Base-by-base conservation (phyloP, 2,113 vertebrate genomes). In the Hippolais icterina region DNA sequence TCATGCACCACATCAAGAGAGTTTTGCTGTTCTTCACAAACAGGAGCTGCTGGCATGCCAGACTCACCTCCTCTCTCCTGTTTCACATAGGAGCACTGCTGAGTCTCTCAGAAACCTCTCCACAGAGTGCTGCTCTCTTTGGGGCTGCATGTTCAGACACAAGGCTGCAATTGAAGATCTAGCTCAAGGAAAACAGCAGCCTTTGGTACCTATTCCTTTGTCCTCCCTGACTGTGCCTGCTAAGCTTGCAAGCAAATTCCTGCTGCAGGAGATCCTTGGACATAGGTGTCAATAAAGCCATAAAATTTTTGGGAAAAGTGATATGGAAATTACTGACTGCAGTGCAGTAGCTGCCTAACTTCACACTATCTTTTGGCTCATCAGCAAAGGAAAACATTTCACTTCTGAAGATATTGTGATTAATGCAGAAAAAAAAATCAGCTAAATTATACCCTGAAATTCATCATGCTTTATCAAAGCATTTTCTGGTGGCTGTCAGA, bases 81-180 rank as follows among this genome's bases (percentile, higher is more conserved):
- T 27, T 5, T 15, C 18, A 29, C 15, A 12, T 0, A 3, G 29
- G 23, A 52, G 21, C 2, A 0, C 23, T 72, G 59, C 71, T n/a
- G 42, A 33, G 49, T 10, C 49, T 25, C 39, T 64, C 90, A 91
- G 68, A 31, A 60, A 3, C 53, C 18, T 46, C 33, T 24, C 35
- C 11, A 0, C 25, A 9, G 19, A 31, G 11, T 0, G 41, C 75
- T 68, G 49, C 83, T 41, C 27, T 28, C 61, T n/a, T 49, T 9
- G 11, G 56, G 59, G 65, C 69, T 69, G 46, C 4, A 4, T 1
- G 1, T 16, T 39, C 28, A 31, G 12, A 7, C 6, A 52, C n/a
- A 35, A 37, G 25, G 33, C 70, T 86, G 65, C n/a, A 41, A 3
- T 0, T n/a, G 61, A 72, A 64, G 57, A 47, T 31, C 21, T 33